Evolutionary conservation across 2,113 vertebrate species (phyloP).

Genomic region (Lates calcarifer): DNA sequence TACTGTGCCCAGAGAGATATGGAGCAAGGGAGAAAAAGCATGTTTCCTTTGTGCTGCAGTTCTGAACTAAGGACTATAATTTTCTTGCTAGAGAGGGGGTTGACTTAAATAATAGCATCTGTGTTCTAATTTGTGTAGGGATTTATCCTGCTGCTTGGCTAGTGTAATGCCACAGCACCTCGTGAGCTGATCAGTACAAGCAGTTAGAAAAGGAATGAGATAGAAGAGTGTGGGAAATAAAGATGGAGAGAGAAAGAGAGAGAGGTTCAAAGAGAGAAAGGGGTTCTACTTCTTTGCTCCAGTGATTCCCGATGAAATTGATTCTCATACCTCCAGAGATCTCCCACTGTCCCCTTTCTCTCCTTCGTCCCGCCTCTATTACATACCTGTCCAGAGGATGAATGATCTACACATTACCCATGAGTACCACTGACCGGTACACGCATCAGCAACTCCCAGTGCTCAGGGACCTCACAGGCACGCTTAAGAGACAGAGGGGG

Average conservation of each 20-base stretch:
- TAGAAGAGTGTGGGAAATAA: constrained; percentile 47
- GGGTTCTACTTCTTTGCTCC: constrained; percentile 67
- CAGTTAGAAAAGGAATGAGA: constrained; percentile 45
- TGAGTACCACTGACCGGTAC: constrained; percentile 73
- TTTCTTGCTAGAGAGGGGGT: constrained; percentile 60
- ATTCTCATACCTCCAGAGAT: constrained; percentile 76
- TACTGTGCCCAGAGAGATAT: constrained; percentile 42
- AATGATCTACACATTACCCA: constrained; percentile 79
- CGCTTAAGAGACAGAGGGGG: constrained; percentile 23
- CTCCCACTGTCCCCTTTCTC: constrained; percentile 65
- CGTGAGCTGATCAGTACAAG: constrained; percentile 56
- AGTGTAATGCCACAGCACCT: constrained; percentile 45
- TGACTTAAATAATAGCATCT: constrained; percentile 73
- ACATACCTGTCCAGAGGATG: constrained; percentile 78
- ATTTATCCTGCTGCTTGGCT: constrained; percentile 66
- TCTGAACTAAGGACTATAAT: constrained; percentile 46
- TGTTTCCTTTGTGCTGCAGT: constrained; percentile 69
- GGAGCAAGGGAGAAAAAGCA: constrained; percentile 33
- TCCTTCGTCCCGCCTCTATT: constrained; percentile 64
- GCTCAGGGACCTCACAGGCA: constrained; percentile 54
- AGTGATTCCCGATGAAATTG: constrained; percentile 76
- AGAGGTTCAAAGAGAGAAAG: constrained; percentile 35
- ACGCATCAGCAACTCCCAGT: constrained; percentile 64
- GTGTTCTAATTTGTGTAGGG: constrained; percentile 75
- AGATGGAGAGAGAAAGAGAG: constrained; percentile 22